These are phyloP conservation scores for Antedon mediterranea DNA, from an alignment of 53 echinoderm and acorn worm genomes.

Conservation along the genomic window DNA sequence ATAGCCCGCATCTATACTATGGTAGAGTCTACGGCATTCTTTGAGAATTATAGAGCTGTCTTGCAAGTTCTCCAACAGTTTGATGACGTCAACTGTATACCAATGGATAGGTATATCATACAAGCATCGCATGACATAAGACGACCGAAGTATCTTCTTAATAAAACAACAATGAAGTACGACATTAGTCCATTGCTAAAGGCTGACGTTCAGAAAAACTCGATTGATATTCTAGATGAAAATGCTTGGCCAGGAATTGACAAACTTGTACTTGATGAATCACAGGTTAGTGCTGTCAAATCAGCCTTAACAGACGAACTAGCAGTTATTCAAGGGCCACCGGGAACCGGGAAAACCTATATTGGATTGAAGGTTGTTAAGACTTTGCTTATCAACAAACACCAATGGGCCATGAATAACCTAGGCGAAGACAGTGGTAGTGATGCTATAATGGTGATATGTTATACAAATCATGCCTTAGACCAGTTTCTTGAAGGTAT, in stretches of 20 bases:
- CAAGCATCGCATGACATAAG: conserved; percentile 11
- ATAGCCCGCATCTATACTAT: conserved; percentile 26
- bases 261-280: conserved; percentile 23
- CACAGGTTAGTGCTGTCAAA: conserved; percentile 36
- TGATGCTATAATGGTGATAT: conserved; percentile 60
- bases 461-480: conserved; percentile 90
- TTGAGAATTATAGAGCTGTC: conserved; percentile 80
- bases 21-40: conserved; percentile 79
- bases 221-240: neutral
- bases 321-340: conserved; percentile 84
- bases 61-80: conserved; percentile 45
- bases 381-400: conserved; percentile 43
- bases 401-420: conserved; percentile 21
- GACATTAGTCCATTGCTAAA: conserved; percentile 27
- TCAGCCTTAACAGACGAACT: conserved; percentile 63
- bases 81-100: conserved; percentile 24
- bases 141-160: conserved; percentile 36
- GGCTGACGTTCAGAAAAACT: neutral
- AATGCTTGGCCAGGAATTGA: conserved; percentile 30
- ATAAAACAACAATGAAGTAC: conserved; percentile 7
- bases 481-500: conserved; percentile 96
- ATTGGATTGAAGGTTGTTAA: conserved; percentile 70
- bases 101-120: conserved; percentile 50
- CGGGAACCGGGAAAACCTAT: conserved; percentile 73
- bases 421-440: neutral